These are phyloP conservation scores for Megamerina dolium DNA, from an alignment of 2,888 invertebrate species.

Conservation along the genomic window DNA sequence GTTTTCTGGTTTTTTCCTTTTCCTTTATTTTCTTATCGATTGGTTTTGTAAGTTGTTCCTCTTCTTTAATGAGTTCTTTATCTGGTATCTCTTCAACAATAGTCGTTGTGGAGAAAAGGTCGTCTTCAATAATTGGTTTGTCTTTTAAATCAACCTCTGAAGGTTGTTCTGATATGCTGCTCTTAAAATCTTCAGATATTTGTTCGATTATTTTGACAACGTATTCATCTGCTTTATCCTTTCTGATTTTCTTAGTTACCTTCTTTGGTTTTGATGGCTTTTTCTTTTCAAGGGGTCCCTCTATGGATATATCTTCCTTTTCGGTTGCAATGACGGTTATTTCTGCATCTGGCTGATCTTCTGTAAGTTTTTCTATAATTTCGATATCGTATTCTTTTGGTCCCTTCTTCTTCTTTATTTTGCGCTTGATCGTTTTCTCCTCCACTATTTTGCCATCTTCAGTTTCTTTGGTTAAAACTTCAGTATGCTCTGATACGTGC, in stretches of 20 bases:
- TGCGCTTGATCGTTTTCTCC: conserved; percentile 48
- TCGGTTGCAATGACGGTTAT: conserved; percentile 43
- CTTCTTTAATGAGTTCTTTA: conserved; percentile 44
- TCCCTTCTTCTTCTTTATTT: conserved; percentile 50
- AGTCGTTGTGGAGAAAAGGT: conserved; percentile 27
- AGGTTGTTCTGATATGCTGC: conserved; percentile 12
- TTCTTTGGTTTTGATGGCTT: conserved; percentile 26
- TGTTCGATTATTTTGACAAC: conserved; percentile 35
- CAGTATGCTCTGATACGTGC: conserved; percentile 32
- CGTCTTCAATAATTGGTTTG: conserved; percentile 20
- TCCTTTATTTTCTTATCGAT: conserved; percentile 13
- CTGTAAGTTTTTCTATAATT: conserved; percentile 47
- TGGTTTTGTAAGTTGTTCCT: conserved; percentile 14
- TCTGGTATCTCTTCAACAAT: conserved; percentile 39
- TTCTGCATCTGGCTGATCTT: conserved; percentile 45
- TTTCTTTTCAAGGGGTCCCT: conserved; percentile 10
- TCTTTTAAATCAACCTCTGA: conserved; percentile 18
- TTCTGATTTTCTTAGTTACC: conserved; percentile 28
- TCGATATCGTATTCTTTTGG: conserved; percentile 50
- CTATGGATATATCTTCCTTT: conserved; percentile 26
- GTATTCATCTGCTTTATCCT: conserved; percentile 35
- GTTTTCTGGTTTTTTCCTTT: conserved; percentile 22
- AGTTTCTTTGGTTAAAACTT: conserved; percentile 29
- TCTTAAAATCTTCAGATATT: too few species aligned
- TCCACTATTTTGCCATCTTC: conserved; percentile 41